Percentiles rank a stretch among this genome's conserved stretches.
phyloP scores from a whole-genome alignment of 2,888 invertebrate genomes.

The Linhomoeus sp. region DNA sequence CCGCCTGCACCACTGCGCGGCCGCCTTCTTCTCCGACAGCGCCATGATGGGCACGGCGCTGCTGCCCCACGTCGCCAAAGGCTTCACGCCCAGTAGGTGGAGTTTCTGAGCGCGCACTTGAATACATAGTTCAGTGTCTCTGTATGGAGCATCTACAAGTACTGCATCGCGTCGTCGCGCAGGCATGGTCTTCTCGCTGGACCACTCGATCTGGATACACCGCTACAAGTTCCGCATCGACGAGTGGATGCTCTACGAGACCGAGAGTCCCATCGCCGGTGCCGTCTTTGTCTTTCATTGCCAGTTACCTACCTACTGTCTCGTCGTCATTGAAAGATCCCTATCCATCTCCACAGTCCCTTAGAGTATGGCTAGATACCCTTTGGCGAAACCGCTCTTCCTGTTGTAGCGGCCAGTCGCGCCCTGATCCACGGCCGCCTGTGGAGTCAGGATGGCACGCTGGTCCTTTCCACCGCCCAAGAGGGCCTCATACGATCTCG shows the following conservation, averaged over 20 bases:
- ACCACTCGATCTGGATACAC: constrained; percentile 34
- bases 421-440: constrained; percentile 29
- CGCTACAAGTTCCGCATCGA: constrained; percentile 28
- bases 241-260: constrained; percentile 33
- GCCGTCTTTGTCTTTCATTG: constrained; percentile 7
- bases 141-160: too few species aligned
- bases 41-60: constrained; percentile 23
- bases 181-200: constrained; percentile 29
- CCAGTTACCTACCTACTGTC: too few species aligned
- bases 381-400: too few species aligned
- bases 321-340: too few species aligned
- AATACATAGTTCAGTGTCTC: too few species aligned
- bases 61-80: constrained; percentile 15
- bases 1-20: constrained; percentile 30
- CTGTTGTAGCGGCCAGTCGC: constrained; percentile 27
- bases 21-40: constrained; percentile 31
- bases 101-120: too few species aligned
- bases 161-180: too few species aligned
- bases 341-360: too few species aligned
- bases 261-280: constrained; percentile 29
- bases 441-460: constrained; percentile 30
- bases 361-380: too few species aligned
- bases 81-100: constrained; percentile 8
- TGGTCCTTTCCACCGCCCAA: constrained; percentile 32
- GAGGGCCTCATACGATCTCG: constrained; percentile 29